A percentile compares a stretch with the other conserved stretches of the same genome.
phyloP scores from a whole-genome alignment of 2,797 vertebrate species.

The Sebastolobus altivelis region DNA sequence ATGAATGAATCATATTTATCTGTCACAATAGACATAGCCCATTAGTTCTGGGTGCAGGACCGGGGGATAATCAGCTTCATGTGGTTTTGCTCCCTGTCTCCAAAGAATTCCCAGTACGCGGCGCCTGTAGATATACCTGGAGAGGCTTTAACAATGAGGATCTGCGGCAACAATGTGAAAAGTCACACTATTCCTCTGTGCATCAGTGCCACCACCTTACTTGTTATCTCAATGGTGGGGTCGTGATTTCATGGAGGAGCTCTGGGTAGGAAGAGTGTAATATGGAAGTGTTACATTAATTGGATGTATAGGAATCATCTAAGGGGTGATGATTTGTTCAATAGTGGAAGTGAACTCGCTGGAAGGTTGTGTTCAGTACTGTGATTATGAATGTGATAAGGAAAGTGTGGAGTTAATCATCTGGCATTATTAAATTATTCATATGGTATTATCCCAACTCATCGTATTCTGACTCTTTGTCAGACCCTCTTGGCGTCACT shows the following conservation, averaged over 20 bases:
- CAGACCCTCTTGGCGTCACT: too few species aligned
- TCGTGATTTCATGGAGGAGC: slow-evolving; percentile 6
- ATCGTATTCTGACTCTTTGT: too few species aligned
- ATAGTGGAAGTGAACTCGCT: background rate
- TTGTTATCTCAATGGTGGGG: slow-evolving; percentile 7
- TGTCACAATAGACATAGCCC: slow-evolving; percentile 19
- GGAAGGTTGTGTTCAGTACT: background rate
- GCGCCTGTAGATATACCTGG: background rate
- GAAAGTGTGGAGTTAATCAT: background rate
- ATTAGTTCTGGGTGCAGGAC: slow-evolving; percentile 21
- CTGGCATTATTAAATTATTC: background rate
- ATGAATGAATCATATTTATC: slow-evolving; percentile 43
- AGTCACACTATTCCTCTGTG: background rate
- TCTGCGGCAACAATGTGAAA: background rate
- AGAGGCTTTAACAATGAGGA: background rate
- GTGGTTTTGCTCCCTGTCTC: slow-evolving; percentile 8
- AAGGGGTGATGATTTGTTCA: background rate
- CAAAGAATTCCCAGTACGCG: slow-evolving; percentile 8
- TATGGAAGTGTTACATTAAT: background rate
- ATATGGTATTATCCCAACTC: too few species aligned
- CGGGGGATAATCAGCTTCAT: slow-evolving; percentile 21
- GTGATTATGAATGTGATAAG: background rate
- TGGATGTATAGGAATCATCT: slow-evolving; percentile 3
- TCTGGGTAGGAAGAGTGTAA: background rate
- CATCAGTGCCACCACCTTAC: background rate